phyloP scores from a whole-genome alignment of 2,113 vertebrate species.

The Caretta caretta region DNA sequence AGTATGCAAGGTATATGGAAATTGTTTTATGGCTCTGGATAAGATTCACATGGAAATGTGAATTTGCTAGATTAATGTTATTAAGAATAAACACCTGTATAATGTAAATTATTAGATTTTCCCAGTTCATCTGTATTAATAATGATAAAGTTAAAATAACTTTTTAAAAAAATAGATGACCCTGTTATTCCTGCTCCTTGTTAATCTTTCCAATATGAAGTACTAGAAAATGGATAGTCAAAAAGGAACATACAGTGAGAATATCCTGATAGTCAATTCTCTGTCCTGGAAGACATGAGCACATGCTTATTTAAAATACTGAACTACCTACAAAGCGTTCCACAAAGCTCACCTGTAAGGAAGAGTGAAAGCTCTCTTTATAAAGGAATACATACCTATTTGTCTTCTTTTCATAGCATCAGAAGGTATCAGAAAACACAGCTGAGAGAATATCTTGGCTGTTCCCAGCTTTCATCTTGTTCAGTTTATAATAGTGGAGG shows the following conservation, averaged over 20 bases:
- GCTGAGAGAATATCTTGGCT: neutral
- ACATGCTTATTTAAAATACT: neutral
- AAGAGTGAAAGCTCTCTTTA: neutral
- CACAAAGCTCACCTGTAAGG: neutral
- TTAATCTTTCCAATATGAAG: neutral
- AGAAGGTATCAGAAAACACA: neutral
- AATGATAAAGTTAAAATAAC: neutral
- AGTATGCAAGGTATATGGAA: neutral
- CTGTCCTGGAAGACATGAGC: neutral
- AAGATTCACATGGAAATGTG: neutral
- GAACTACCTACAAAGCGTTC: neutral
- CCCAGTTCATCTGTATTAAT: neutral
- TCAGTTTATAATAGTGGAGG: neutral
- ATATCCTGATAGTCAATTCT: neutral
- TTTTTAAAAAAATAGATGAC: neutral
- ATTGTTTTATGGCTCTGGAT: neutral
- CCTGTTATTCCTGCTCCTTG: neutral
- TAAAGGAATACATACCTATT: neutral
- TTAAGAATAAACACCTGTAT: neutral
- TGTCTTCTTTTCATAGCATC: neutral
- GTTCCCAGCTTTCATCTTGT: neutral
- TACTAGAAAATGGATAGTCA: neutral
- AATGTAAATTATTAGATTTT: neutral
- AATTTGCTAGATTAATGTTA: neutral
- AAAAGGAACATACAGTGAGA: neutral